These are phyloP conservation scores for Baronia brevicornis DNA, from an alignment of 2,888 invertebrate species.

Conservation along the genomic window DNA sequence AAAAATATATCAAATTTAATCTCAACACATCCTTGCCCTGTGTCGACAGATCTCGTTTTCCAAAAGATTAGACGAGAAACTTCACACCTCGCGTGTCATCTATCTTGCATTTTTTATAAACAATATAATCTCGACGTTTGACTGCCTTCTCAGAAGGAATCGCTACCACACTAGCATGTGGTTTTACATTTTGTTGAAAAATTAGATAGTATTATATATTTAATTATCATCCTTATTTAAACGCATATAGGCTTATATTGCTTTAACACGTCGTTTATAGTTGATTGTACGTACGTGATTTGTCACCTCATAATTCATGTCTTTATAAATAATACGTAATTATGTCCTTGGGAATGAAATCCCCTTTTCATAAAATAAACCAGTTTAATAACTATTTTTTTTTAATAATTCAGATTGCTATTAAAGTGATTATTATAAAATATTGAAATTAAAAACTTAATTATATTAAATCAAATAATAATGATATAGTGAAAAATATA, in stretches of 20 bases:
- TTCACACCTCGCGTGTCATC: conserved; percentile 57
- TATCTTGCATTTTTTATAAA: conserved; percentile 48
- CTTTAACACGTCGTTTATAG: conserved; percentile 5
- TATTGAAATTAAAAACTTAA: too few relatives aligned
- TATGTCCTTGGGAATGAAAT: conserved; percentile 56
- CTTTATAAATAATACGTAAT: conserved; percentile 44
- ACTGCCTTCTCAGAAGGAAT: conserved; percentile 34
- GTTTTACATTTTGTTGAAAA: conserved; percentile 28
- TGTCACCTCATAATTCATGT: conserved; percentile 34
- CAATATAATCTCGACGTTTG: conserved; percentile 42
- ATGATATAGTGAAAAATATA: too few relatives aligned
- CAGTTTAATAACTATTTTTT: conserved; percentile 45
- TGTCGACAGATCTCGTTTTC: conserved; percentile 20
- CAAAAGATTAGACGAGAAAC: conserved; percentile 23
- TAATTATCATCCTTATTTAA: too few relatives aligned
- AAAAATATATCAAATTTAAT: conserved; percentile 9
- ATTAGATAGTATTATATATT: background rate
- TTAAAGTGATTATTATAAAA: too few relatives aligned
- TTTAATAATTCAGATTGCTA: too few relatives aligned
- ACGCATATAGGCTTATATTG: too few relatives aligned
- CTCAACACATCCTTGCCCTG: conserved; percentile 16
- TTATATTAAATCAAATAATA: too few relatives aligned
- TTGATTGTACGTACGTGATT: conserved; percentile 38
- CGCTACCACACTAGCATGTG: conserved; percentile 27
- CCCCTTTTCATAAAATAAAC: conserved; percentile 33